These are phyloP conservation scores for Plutella xylostella DNA, from an alignment of 2,888 invertebrate species.

Conservation along the genomic window DNA sequence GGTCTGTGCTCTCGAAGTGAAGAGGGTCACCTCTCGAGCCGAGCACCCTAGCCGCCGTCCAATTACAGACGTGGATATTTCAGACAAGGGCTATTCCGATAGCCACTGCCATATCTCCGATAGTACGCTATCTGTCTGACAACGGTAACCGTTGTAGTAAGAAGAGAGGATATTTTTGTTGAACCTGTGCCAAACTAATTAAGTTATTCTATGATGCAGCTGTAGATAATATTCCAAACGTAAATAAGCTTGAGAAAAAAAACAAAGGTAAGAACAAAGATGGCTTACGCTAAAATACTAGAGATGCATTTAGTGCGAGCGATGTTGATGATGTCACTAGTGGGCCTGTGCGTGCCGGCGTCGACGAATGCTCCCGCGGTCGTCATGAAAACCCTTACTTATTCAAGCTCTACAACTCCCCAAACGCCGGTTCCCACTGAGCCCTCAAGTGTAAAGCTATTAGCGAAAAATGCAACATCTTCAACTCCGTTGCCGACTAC, in stretches of 20 bases:
- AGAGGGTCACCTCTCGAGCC: slow-evolving; percentile 51
- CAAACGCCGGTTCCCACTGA: slow-evolving; percentile 30
- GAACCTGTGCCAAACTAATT: slow-evolving; percentile 25
- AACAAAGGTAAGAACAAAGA: slow-evolving; percentile 5
- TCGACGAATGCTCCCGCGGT: slow-evolving; percentile 29
- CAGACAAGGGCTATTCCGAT: no score
- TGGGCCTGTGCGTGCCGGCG: slow-evolving; percentile 34
- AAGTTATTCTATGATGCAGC: no score
- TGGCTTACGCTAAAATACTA: slow-evolving; percentile 4
- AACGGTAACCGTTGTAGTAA: neutral
- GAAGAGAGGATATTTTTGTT: slow-evolving; percentile 14
- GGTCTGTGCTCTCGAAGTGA: slow-evolving; percentile 37
- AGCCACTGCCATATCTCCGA: no score
- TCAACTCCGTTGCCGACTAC: slow-evolving; percentile 41
- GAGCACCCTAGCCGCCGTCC: slow-evolving; percentile 48
- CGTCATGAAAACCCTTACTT: slow-evolving; percentile 34
- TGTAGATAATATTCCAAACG: no score
- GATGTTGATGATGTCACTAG: slow-evolving; percentile 40
- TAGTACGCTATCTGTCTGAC: neutral
- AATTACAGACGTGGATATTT: slow-evolving; percentile 48
- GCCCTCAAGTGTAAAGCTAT: slow-evolving; percentile 33
- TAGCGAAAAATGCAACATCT: slow-evolving; percentile 36
- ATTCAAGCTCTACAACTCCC: slow-evolving; percentile 33
- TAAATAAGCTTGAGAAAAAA: neutral
- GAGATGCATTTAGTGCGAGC: slow-evolving; percentile 18